Evolutionary conservation across 2,888 invertebrate species (phyloP), one percentile per base, ranked within the genome.

Genomic region (Aricia artaxerxes): DNA sequence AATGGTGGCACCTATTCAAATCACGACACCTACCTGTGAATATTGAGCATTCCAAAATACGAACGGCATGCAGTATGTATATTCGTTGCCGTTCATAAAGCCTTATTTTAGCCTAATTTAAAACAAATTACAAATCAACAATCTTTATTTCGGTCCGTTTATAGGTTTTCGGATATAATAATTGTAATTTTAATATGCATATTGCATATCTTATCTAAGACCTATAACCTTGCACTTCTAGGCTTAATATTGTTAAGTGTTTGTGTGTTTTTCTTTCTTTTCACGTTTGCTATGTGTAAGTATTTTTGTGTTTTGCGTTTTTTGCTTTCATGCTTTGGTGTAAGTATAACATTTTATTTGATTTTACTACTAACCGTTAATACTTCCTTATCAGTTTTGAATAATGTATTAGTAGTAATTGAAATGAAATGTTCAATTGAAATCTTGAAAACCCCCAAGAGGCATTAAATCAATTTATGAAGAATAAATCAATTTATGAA

Each of bases 301-400:
- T 76, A 76, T 57, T 76, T 76, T 76, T 76, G 76, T 76, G 76
- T 76, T 75, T 75, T 75, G 49, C 75, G 31, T 75, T 76, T 76
- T 57, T 76, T 76, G 76, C 76, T 76, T 76, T 76, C 76, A 53
- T 6, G 35, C 53, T 53, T 53, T 76, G 57, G 76, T 75, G 75
- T 31, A n/a, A n/a, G n/a, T n/a, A 0, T 49, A 75, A 75, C 49
- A 75, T 75, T 44, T 44, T 75, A 11, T 75, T 69, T 75, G 4
- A 38, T 44, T 76, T 76, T 57, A 31, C 11, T 31, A 76, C 53
- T 76, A 76, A 76, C 53, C 24, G n/a, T 73, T 73, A 44, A 44
- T 73, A 35, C n/a, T 1, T n/a, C 16, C 13, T 76, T 53, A 16
- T 31, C 11, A 31, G 7, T 16, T 53, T 53, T 13, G 13, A 57